phyloP scores from a whole-genome alignment of 2,888 invertebrate species.

The Linnaemya vulpina region DNA sequence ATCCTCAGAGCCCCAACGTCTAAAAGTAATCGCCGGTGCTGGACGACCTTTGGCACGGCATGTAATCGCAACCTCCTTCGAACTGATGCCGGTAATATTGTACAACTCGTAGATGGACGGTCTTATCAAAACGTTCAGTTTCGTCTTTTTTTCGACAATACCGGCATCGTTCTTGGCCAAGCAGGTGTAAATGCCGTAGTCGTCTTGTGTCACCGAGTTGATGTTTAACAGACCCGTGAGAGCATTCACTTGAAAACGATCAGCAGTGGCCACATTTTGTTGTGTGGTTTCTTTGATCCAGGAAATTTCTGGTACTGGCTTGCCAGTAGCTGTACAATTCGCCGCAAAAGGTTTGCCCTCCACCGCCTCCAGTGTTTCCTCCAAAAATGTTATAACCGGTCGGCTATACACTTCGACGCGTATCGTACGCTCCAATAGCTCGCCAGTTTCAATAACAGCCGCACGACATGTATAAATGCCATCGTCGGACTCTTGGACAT shows the following conservation, averaged over 20 bases:
- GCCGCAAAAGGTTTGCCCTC: constrained; percentile 92
- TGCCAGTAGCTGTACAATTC: constrained; percentile 91
- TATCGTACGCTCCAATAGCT: constrained; percentile 89
- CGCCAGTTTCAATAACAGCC: constrained; percentile 91
- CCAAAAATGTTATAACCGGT: constrained; percentile 88
- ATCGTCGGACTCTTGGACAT: constrained; percentile 91
- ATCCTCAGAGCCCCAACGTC: constrained; percentile 87
- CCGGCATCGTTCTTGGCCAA: constrained; percentile 92
- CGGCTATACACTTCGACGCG: constrained; percentile 91
- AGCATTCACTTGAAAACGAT: constrained; percentile 86
- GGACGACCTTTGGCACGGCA: constrained; percentile 93
- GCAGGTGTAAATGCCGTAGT: constrained; percentile 92
- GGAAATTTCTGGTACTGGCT: constrained; percentile 91
- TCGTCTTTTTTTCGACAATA: constrained; percentile 86
- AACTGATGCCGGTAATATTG: constrained; percentile 88
- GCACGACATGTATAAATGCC: constrained; percentile 94
- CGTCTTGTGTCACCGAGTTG: constrained; percentile 89
- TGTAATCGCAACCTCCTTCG: constrained; percentile 86
- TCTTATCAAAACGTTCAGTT: constrained; percentile 89
- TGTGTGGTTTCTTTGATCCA: constrained; percentile 92
- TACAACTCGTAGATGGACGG: constrained; percentile 91
- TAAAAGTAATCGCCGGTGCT: constrained; percentile 90
- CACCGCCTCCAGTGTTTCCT: constrained; percentile 86
- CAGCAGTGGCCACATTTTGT: constrained; percentile 88
- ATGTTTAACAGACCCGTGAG: constrained; percentile 89